Evolutionary conservation across 2,888 invertebrate species (phyloP).

Genomic region (Oscheius sp.): DNA sequence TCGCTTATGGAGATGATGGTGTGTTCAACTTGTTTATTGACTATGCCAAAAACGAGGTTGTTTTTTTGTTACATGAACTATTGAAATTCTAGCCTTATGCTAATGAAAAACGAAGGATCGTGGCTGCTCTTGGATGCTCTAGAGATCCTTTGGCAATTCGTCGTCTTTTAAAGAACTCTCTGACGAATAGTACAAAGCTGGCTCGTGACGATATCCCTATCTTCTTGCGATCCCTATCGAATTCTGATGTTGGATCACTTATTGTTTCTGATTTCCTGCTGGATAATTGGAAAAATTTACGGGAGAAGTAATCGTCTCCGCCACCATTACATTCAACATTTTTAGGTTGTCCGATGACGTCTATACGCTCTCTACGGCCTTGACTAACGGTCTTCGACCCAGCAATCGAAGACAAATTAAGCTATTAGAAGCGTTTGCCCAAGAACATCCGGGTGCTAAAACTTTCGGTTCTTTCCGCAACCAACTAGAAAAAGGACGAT

Average conservation of each 20-base stretch:
- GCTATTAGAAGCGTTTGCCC: slow-evolving; percentile 10
- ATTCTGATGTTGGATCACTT: slow-evolving; percentile 38
- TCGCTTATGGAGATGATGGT: slow-evolving; percentile 45
- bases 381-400: slow-evolving; percentile 25
- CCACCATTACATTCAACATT: neutral
- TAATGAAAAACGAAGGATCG: slow-evolving; percentile 3
- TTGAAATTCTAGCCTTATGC: slow-evolving; percentile 1
- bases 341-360: slow-evolving; percentile 24
- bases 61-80: neutral
- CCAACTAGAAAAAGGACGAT: slow-evolving; percentile 21
- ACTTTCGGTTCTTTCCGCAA: slow-evolving; percentile 24
- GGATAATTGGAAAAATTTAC: slow-evolving; percentile 45
- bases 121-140: slow-evolving; percentile 25
- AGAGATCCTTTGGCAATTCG: slow-evolving; percentile 20
- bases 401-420: slow-evolving; percentile 18
- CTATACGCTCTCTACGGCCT: slow-evolving; percentile 11
- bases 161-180: slow-evolving; percentile 4
- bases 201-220: slow-evolving; percentile 11
- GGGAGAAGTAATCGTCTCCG: slow-evolving; percentile 11
- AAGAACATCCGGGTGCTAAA: slow-evolving; percentile 24
- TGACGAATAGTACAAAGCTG: neutral
- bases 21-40: slow-evolving; percentile 35
- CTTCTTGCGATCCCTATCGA: neutral
- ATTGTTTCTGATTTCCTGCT: slow-evolving; percentile 47
- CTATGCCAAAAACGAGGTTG: slow-evolving; percentile 38